phyloP scores from a whole-genome alignment of 2,888 invertebrate species.

The Fragum whitleyi region DNA sequence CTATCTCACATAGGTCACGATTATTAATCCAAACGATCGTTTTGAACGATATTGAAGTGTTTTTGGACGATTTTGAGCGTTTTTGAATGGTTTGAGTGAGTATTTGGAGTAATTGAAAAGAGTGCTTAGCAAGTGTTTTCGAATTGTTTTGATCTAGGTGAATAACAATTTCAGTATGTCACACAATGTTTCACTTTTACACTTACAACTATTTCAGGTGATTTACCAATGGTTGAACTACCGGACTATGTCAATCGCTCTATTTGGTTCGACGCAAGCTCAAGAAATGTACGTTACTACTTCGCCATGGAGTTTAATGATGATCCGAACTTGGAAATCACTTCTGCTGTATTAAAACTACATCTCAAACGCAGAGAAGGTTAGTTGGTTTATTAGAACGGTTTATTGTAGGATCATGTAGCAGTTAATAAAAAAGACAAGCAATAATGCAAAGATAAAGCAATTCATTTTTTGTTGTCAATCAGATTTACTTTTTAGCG shows the following conservation, averaged over 20 bases:
- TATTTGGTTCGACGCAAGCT: constrained; percentile 62
- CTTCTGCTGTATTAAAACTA: constrained; percentile 47
- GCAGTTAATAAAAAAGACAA: too few species aligned
- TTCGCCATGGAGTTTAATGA: constrained; percentile 40
- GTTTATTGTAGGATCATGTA: not conserved
- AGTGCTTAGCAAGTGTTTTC: too few species aligned
- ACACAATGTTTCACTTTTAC: too few species aligned
- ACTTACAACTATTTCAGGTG: constrained; percentile 53
- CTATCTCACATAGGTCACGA: too few species aligned
- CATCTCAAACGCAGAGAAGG: constrained; percentile 59
- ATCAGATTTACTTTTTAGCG: too few species aligned
- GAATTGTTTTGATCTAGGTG: too few species aligned
- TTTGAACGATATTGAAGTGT: too few species aligned
- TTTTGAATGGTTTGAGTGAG: too few species aligned
- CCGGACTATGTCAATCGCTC: constrained; percentile 63
- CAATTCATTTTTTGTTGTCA: not conserved
- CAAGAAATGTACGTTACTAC: constrained; percentile 56
- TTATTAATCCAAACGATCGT: too few species aligned
- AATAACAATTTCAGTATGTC: too few species aligned
- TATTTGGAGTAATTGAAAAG: too few species aligned
- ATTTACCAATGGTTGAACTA: constrained; percentile 46
- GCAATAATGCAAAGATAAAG: not conserved
- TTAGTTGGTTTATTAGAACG: constrained; percentile 14
- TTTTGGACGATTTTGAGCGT: too few species aligned
- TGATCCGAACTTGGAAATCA: constrained; percentile 55